Evolutionary conservation across 2,113 vertebrate species (phyloP).

Genomic region (Brevimyrus niger): DNA sequence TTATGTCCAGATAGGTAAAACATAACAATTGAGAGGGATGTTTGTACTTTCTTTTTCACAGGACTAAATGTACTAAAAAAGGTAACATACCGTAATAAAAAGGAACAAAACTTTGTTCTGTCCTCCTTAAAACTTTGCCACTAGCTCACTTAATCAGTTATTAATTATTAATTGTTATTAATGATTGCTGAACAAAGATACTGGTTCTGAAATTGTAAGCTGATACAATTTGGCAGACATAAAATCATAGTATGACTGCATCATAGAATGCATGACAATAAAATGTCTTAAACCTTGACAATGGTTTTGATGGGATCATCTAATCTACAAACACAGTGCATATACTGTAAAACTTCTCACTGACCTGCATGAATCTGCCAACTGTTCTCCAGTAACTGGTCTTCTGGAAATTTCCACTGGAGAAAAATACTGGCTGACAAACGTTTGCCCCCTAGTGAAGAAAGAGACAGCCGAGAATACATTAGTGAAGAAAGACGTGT

Average conservation of each 20-base stretch:
- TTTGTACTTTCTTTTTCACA: too few relatives aligned
- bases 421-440: conserved; percentile 63
- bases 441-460: conserved; percentile 56
- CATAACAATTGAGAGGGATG: too few relatives aligned
- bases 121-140: neutral
- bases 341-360: conserved; percentile 36
- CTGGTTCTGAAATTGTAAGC: neutral
- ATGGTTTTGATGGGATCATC: neutral
- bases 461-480: neutral
- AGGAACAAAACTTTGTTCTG: neutral
- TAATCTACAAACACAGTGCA: neutral
- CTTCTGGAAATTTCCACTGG: conserved; percentile 56
- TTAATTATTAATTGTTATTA: neutral
- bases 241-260: neutral
- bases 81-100: neutral
- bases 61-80: neutral
- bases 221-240: neutral
- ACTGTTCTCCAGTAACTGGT: conserved; percentile 47
- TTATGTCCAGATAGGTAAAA: too few relatives aligned
- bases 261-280: neutral
- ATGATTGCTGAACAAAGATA: neutral
- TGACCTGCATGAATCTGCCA: conserved; percentile 51
- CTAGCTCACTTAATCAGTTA: neutral
- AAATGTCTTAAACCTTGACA: neutral
- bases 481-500: conserved; percentile 5